These are phyloP conservation scores for Aricia agestis DNA, from an alignment of 1,140 invertebrate species.

Conservation along the genomic window DNA sequence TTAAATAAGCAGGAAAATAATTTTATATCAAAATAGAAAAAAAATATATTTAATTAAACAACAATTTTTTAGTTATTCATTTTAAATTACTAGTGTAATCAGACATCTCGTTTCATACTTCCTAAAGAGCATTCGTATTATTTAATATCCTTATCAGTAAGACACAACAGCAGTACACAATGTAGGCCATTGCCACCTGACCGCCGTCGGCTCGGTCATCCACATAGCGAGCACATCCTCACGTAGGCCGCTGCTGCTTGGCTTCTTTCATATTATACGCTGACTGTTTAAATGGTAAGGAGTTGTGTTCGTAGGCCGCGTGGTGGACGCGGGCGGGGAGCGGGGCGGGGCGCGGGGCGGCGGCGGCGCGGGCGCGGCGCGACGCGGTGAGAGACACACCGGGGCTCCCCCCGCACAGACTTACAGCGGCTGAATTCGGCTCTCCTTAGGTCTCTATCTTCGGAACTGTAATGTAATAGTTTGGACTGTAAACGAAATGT, in stretches of 20 bases:
- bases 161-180: not conserved
- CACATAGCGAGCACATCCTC: slow-evolving; percentile 1
- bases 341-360: not conserved
- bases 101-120: not conserved
- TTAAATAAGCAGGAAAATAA: not conserved
- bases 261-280: not conserved
- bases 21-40: not conserved
- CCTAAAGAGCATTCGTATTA: not conserved
- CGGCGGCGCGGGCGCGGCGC: not conserved
- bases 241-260: not conserved
- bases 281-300: not conserved
- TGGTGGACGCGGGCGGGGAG: not conserved
- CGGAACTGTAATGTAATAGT: no score
- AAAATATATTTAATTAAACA: not conserved
- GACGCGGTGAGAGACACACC: not conserved
- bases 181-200: not conserved
- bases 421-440: not conserved
- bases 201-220: not conserved
- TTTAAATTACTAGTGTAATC: no score
- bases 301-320: slow-evolving; percentile 2
- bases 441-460: no score
- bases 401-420: not conserved
- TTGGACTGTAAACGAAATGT: no score
- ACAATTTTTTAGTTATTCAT: no score
- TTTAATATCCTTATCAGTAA: not conserved